Conservation (phyloP, 2,797 vertebrate species). For the Rhincodon typus region DNA sequence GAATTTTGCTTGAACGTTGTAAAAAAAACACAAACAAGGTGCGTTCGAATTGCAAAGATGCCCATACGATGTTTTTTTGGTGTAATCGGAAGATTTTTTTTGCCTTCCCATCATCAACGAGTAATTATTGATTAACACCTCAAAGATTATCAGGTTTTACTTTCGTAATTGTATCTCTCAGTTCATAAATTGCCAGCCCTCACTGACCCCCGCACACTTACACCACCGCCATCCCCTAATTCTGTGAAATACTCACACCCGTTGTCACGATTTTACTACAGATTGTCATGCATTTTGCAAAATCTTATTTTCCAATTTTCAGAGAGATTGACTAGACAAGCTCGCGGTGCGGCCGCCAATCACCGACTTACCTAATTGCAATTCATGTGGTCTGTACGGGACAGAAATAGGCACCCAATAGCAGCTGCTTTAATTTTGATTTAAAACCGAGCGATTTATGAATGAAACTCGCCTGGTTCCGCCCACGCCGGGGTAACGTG, state of each 20-base stretch:
- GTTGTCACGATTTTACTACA: neutral
- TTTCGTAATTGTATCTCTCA: neutral
- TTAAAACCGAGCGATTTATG: slow-evolving; percentile 74
- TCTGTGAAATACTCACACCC: neutral
- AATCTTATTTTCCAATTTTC: neutral
- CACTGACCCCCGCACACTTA: neutral
- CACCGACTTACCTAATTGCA: slow-evolving; percentile 59
- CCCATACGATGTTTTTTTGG: neutral
- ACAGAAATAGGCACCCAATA: slow-evolving; percentile 46
- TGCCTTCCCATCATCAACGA: neutral
- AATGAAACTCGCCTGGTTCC: slow-evolving; percentile 69
- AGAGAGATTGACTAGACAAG: neutral
- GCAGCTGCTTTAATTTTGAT: slow-evolving; percentile 58
- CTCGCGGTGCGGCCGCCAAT: neutral
- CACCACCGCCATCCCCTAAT: neutral
- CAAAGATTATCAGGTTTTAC: neutral
- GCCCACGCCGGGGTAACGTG: slow-evolving; percentile 53
- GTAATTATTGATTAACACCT: neutral
- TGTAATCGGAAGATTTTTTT: no score
- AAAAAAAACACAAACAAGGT: neutral
- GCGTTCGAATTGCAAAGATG: neutral
- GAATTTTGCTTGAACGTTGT: neutral
- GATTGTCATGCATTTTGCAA: neutral
- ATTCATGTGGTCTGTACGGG: slow-evolving; percentile 53
- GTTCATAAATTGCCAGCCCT: neutral